phyloP scores from a whole-genome alignment of 2,797 vertebrate species.

The Anisognathus igniventris region DNA sequence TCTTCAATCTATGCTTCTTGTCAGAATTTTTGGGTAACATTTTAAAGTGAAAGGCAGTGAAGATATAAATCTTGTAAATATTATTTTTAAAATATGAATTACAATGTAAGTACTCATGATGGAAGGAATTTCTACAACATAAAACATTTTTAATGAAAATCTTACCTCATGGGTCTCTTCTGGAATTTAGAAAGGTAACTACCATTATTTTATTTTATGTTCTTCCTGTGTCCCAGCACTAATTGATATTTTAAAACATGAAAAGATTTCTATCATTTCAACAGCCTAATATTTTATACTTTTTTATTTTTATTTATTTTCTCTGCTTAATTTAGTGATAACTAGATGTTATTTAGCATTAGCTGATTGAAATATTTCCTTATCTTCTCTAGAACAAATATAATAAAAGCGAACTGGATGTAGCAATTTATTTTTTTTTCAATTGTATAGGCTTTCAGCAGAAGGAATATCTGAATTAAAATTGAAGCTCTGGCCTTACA shows the following conservation, averaged over 20 bases:
- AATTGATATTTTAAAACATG: not conserved
- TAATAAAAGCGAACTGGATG: not conserved
- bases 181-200: not conserved
- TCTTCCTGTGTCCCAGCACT: not conserved
- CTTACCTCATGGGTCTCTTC: not conserved
- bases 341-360: not conserved
- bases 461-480: not conserved
- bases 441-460: not conserved
- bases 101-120: not conserved
- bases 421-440: not conserved
- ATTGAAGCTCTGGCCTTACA: not conserved
- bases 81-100: not conserved
- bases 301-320: not conserved
- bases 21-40: not conserved
- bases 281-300: not conserved
- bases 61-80: not conserved
- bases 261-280: not conserved
- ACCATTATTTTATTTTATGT: not conserved
- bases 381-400: not conserved
- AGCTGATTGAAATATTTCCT: not conserved
- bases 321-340: not conserved
- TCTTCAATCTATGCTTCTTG: not conserved
- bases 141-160: not conserved
- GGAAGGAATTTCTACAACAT: not conserved
- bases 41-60: not conserved